Evolutionary conservation across 2,888 invertebrate species (phyloP), one percentile per base, ranked within the genome.

Genomic region (Laothoe populi): DNA sequence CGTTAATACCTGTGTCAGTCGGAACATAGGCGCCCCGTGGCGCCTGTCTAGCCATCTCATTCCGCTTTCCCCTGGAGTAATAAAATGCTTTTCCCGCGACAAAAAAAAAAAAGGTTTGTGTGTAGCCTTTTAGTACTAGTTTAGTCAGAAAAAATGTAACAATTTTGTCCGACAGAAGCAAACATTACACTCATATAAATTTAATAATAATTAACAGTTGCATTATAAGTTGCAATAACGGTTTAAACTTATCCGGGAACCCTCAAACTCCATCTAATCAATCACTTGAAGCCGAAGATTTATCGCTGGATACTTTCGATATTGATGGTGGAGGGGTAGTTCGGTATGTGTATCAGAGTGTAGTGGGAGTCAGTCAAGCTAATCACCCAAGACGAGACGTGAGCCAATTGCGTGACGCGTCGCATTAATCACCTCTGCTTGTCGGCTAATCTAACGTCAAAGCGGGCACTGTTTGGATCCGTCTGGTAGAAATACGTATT

Each of bases 311-410:
- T 53, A 53, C 53, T 53, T 53, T 53, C 11, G 31, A 19, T 53
- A 53, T 53, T 64, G 64, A 66, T 60, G 59, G 42, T 11, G 11
- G 38, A 62, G 21, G 61, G 35, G 45, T 65, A 66, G 65, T 66
- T 63, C 61, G 62, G 45, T 60, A 64, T 65, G 66, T 70, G 72
- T 70, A 71, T 64, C 67, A 42, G 40, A 11, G 57, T 61, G 57
- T 49, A 60, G 24, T 63, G 64, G 62, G 58, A 68, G 70, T 71
- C 70, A 70, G 68, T 64, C 60, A 69, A 70, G 71, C 64, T 70
- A 74, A 74, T 74, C 70, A 69, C 40, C 68, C 69, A 61, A 67
- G 71, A 71, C 72, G 72, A 64, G 48, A 46, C 49, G 60, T 59
- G 62, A 21, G 60, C 60, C 61, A 62, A 49, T 53, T 62, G 61